Percentiles rank a stretch among this genome's conserved stretches.
These are phyloP conservation scores for Gibbula magus DNA, from an alignment of 2,888 invertebrate genomes.

Conservation along the genomic window DNA sequence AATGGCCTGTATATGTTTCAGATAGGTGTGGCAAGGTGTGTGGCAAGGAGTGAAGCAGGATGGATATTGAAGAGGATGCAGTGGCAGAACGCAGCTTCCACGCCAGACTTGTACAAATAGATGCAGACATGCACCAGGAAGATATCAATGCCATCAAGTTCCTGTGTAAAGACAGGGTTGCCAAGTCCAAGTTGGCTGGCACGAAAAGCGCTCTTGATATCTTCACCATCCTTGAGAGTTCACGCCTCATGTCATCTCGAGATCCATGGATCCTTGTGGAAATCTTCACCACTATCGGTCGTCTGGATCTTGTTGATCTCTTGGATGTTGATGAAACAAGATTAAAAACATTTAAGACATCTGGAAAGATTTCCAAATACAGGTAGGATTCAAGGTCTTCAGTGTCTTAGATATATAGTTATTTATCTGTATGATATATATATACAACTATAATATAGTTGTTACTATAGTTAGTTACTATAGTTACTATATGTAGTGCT, in stretches of 20 bases:
- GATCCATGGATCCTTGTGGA: not conserved
- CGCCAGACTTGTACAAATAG: not conserved
- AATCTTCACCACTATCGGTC: not conserved
- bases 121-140: not conserved
- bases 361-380: not conserved
- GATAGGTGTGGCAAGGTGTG: too few species aligned
- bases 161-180: not conserved
- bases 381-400: not conserved
- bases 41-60: too few species aligned
- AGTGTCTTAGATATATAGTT: too few species aligned
- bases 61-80: not conserved
- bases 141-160: not conserved
- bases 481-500: too few species aligned
- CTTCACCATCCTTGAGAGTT: not conserved
- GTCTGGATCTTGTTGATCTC: not conserved
- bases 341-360: not conserved
- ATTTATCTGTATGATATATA: too few species aligned
- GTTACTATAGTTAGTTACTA: too few species aligned
- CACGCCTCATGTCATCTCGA: not conserved
- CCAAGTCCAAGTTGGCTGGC: not conserved
- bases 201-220: not conserved
- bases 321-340: not conserved
- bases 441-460: too few species aligned
- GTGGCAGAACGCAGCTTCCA: constrained; percentile 1
- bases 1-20: too few species aligned